These are phyloP conservation scores for Rissa tridactyla DNA, from an alignment of 2,113 vertebrate species.

Conservation along the genomic window DNA sequence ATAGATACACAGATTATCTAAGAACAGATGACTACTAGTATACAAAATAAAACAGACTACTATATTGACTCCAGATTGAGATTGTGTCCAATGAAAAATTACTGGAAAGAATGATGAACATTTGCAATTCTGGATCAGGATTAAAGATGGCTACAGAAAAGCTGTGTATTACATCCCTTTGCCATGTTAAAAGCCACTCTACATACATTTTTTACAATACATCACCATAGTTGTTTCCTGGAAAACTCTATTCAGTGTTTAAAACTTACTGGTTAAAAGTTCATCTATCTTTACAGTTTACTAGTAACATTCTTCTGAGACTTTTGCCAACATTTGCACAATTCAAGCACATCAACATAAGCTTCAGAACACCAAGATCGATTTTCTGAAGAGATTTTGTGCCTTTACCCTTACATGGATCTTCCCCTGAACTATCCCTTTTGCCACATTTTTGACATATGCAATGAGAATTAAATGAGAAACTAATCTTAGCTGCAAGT, in stretches of 20 bases:
- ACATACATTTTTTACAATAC: neutral
- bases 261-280: neutral
- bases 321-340: neutral
- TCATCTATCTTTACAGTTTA: neutral
- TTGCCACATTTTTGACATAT: neutral
- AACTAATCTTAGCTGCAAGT: neutral
- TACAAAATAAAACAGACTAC: neutral
- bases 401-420: neutral
- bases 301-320: neutral
- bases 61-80: neutral
- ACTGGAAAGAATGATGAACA: neutral
- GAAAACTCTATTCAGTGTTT: neutral
- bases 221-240: neutral
- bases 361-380: neutral
- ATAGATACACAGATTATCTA: neutral
- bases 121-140: neutral
- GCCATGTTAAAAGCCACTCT: neutral
- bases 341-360: neutral
- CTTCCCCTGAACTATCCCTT: neutral
- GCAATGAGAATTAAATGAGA: neutral
- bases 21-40: neutral
- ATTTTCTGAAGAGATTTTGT: neutral
- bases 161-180: neutral
- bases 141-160: neutral
- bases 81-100: neutral